A percentile compares a stretch with the other conserved stretches of the same genome.
These are phyloP conservation scores for Helicoverpa armigera DNA, from an alignment of 1,140 invertebrate species.

Conservation along the genomic window DNA sequence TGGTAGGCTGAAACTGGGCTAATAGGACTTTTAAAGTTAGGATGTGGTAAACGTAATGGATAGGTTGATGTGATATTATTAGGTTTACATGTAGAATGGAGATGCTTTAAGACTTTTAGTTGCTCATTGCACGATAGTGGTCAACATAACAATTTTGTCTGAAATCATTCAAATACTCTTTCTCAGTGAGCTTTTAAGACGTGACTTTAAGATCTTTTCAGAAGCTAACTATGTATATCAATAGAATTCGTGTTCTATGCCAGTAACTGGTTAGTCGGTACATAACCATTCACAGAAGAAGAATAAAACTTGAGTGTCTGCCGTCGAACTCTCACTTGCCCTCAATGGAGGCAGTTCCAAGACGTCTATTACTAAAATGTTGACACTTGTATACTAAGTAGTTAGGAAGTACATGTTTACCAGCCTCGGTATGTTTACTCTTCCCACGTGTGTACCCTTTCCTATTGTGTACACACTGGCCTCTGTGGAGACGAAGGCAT, in stretches of 20 bases:
- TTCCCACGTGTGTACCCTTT: conserved; percentile 60
- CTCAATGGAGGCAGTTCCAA: conserved; percentile 34
- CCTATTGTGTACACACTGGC: conserved; percentile 37
- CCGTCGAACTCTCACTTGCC: conserved; percentile 12
- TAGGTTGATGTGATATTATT: neutral
- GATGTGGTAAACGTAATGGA: neutral
- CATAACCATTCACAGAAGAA: too few species aligned
- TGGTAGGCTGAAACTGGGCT: conserved; percentile 11
- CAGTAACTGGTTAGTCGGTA: too few species aligned
- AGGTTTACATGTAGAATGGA: neutral
- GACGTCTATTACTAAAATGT: conserved; percentile 31
- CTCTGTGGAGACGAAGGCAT: neutral
- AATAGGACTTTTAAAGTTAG: neutral
- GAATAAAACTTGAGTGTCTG: neutral
- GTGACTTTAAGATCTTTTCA: too few species aligned
- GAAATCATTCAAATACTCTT: too few species aligned
- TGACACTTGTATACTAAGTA: conserved; percentile 46
- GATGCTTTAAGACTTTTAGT: neutral
- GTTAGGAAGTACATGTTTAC: conserved; percentile 47
- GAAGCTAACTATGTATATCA: too few species aligned
- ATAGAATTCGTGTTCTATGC: too few species aligned
- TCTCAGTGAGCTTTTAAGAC: too few species aligned
- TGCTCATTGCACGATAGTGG: too few species aligned
- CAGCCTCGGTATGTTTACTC: conserved; percentile 51
- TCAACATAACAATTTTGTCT: too few species aligned